Conservation (phyloP, 2,888 invertebrate genomes). For the Cataglyphis cursor region DNA sequence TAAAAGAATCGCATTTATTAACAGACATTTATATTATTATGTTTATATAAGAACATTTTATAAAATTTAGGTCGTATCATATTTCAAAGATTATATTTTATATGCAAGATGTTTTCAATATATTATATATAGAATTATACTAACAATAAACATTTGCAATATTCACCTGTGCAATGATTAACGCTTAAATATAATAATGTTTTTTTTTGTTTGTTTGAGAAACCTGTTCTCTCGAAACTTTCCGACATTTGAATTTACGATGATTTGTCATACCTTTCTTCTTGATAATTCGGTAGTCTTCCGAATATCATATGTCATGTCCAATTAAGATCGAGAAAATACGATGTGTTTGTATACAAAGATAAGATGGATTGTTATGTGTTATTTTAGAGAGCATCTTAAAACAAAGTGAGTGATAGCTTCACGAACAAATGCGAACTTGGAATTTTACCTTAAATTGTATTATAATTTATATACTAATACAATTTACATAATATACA, state of each 20-base stretch:
- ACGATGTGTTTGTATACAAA: background rate
- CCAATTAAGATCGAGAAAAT: background rate
- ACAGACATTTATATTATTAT: background rate
- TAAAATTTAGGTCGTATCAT: background rate
- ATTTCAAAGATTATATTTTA: too few relatives aligned
- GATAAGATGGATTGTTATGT: constrained; percentile 28
- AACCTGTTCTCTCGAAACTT: background rate
- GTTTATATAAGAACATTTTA: background rate
- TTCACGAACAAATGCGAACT: background rate
- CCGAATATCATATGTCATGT: background rate
- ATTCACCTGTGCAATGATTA: background rate
- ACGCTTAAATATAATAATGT: background rate
- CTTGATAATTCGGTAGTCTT: constrained; percentile 2
- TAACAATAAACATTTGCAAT: background rate
- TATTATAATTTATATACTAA: background rate
- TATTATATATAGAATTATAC: background rate
- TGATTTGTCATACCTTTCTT: background rate
- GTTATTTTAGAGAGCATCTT: background rate
- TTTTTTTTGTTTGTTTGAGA: background rate
- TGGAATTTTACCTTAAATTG: constrained; percentile 21
- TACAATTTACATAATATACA: background rate
- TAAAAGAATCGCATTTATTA: background rate
- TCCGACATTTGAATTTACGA: background rate
- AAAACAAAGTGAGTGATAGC: constrained; percentile 15
- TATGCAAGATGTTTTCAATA: background rate